Conservation (phyloP, 2,888 invertebrate species). For the Chouioia cunea region DNA sequence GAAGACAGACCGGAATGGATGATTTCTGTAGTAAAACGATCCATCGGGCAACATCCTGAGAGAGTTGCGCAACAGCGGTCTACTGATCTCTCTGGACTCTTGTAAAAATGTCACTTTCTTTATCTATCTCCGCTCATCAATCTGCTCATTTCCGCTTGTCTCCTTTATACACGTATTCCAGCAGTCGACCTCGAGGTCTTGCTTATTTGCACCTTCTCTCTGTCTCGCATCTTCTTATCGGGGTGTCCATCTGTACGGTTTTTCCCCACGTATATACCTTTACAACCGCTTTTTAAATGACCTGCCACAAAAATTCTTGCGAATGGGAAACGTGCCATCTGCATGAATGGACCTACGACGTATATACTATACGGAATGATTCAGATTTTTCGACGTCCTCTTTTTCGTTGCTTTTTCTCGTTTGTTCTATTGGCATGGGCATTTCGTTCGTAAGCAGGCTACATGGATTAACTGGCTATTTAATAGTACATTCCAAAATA, state of each 20-base stretch:
- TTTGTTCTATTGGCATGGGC: too few relatives aligned
- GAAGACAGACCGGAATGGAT: too few relatives aligned
- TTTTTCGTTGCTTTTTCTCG: too few relatives aligned
- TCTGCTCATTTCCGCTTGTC: conserved; percentile 27
- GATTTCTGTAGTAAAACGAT: too few relatives aligned
- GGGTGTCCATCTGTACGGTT: conserved; percentile 20
- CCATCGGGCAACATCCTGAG: too few relatives aligned
- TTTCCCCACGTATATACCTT: background rate
- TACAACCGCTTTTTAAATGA: conserved; percentile 8
- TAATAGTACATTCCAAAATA: too few relatives aligned
- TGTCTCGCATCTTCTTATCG: conserved; percentile 24
- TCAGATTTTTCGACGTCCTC: too few relatives aligned
- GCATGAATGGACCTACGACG: conserved; percentile 27
- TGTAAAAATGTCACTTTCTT: conserved; percentile 43
- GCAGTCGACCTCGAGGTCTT: conserved; percentile 26
- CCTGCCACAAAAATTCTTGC: conserved; percentile 12
- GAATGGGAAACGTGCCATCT: conserved; percentile 1
- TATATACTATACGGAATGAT: too few relatives aligned
- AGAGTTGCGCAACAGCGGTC: too few relatives aligned
- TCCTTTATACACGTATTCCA: conserved; percentile 35
- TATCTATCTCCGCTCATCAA: conserved; percentile 41
- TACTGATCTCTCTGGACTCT: background rate
- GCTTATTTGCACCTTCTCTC: conserved; percentile 41
- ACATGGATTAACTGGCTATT: too few relatives aligned
- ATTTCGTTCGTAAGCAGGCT: too few relatives aligned